These are phyloP conservation scores for Scotopteryx bipunctaria DNA, from an alignment of 2,888 invertebrate species.

Conservation along the genomic window DNA sequence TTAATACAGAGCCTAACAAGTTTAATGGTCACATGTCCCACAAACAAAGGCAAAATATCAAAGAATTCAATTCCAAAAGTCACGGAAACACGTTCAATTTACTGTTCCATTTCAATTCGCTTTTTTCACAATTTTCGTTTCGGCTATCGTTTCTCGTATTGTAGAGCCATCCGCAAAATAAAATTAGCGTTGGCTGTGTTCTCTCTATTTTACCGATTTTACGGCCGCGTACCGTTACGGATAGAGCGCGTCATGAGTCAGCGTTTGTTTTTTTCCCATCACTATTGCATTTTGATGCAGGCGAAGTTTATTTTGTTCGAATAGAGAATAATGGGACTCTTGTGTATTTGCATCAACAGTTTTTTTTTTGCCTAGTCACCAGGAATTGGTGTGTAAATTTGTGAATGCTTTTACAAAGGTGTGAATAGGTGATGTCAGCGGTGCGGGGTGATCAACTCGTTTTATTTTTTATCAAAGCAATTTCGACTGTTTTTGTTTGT, in stretches of 20 bases:
- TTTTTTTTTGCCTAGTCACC: constrained; percentile 22
- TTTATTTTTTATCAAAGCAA: no score
- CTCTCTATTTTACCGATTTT: constrained; percentile 41
- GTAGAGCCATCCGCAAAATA: constrained; percentile 43
- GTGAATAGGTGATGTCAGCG: neutral
- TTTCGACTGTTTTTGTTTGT: no score
- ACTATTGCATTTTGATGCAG: constrained; percentile 30
- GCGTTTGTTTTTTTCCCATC: constrained; percentile 18
- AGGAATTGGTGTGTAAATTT: constrained; percentile 22
- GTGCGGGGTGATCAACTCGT: no score
- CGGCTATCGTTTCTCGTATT: constrained; percentile 32
- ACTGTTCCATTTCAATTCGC: constrained; percentile 27
- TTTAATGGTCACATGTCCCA: neutral
- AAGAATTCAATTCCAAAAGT: constrained; percentile 25
- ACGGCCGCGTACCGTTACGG: constrained; percentile 27
- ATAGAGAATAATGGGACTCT: constrained; percentile 35
- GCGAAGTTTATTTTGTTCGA: constrained; percentile 40
- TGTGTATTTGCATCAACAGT: constrained; percentile 30
- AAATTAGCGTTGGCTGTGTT: constrained; percentile 41
- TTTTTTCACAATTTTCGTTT: constrained; percentile 40
- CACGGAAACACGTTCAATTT: constrained; percentile 29
- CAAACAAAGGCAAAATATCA: constrained; percentile 12
- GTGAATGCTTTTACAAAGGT: neutral
- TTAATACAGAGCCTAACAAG: no score
- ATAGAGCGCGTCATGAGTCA: constrained; percentile 23